Conservation (phyloP, 1,140 invertebrate species). For the Matsumurasca onukii region DNA sequence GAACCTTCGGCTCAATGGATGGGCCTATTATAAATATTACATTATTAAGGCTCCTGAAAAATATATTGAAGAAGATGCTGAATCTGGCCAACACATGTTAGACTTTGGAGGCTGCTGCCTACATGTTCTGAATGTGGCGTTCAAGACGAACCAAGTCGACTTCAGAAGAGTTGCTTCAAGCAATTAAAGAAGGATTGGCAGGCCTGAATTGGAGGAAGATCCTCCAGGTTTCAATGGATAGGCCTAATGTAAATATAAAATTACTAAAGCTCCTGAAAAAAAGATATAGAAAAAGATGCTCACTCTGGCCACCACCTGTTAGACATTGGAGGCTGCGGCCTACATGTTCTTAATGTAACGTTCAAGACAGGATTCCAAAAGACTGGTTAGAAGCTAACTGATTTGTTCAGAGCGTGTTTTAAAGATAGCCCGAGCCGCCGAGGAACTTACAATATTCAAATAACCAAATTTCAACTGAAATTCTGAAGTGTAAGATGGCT, state of each 20-base stretch:
- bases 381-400: slow-evolving; percentile 24
- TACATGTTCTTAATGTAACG: slow-evolving; percentile 32
- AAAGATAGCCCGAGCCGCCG: slow-evolving; percentile 12
- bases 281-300: slow-evolving; percentile 27
- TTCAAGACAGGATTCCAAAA: slow-evolving; percentile 32
- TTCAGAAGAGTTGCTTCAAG: not conserved
- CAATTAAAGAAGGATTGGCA: not conserved
- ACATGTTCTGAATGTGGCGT: slow-evolving; percentile 32
- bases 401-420: slow-evolving; percentile 27
- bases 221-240: slow-evolving; percentile 39
- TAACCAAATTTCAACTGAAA: slow-evolving; percentile 30
- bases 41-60: slow-evolving; percentile 18
- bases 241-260: slow-evolving; percentile 34
- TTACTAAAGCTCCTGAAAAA: slow-evolving; percentile 12
- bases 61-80: slow-evolving; percentile 25
- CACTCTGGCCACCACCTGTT: slow-evolving; percentile 12
- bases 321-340: slow-evolving; percentile 34
- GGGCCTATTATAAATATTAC: slow-evolving; percentile 33
- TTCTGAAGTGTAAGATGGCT: slow-evolving; percentile 24
- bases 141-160: too few species aligned
- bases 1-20: slow-evolving; percentile 38
- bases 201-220: slow-evolving; percentile 29
- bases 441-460: too few species aligned
- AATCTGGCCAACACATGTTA: slow-evolving; percentile 13
- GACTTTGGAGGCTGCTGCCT: slow-evolving; percentile 35